Evolutionary conservation across 1,140 invertebrate species (phyloP), one percentile per base, ranked within the genome.

Genomic region (Aporrectodea caliginosa): DNA sequence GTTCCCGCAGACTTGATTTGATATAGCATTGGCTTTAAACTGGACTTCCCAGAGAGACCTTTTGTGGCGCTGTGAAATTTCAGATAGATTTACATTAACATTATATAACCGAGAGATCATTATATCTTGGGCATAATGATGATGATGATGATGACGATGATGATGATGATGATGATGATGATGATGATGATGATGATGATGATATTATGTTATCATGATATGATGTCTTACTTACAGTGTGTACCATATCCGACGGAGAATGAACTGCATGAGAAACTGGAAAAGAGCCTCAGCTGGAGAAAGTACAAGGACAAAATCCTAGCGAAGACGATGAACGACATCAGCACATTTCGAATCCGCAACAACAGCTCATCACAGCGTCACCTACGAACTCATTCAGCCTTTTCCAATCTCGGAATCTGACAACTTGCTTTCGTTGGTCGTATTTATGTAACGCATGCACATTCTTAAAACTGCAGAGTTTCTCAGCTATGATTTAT

Each of bases 191-290:
- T n/a, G n/a, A n/a, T n/a, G n/a, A n/a, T n/a, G n/a, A n/a, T n/a
- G n/a, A n/a, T n/a, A n/a, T n/a, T n/a, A n/a, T n/a, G n/a, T n/a
- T n/a, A n/a, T n/a, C n/a, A n/a, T n/a, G n/a, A n/a, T 72, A 12
- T 27, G n/a, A 32, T 72, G 27, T 77, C 16, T n/a, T 77, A 69
- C 2, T 82, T 82, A 1, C 78, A 86, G 85, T 80, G 83, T 27
- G 84, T 71, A 78, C 85, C 85, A 0, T 86, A 84, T 70, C 85
- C 85, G 6, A 78, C 71, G n/a, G 82, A 84, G 12, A 82, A 85
- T 6, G 82, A 82, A 1, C 73, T 85, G 22, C 83, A 85, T 74
- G 29, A 77, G 0, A 82, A 83, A 30, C 74, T 86, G 16, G 80
- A 85, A 70, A 43, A 31, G 0, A 77, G 82, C 16, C 74, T 85